These are phyloP conservation scores for Chaenogobius annularis DNA, from an alignment of 2,113 vertebrate species.

Conservation along the genomic window DNA sequence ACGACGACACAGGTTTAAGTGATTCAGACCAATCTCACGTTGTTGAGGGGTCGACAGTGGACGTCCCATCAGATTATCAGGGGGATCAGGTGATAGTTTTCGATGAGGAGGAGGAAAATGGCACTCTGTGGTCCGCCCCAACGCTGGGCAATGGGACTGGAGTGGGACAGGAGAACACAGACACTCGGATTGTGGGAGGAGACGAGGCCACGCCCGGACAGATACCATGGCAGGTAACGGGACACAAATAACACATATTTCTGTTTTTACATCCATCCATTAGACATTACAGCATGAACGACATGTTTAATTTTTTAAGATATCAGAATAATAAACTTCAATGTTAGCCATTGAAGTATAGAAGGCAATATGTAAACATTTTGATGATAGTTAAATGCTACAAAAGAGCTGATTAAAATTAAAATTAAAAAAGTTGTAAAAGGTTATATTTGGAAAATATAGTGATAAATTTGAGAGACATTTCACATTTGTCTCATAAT, in stretches of 20 bases:
- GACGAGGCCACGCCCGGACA: conserved; percentile 80
- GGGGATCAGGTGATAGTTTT: conserved; percentile 1
- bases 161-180: background rate
- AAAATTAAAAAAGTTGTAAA: no score
- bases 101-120: background rate
- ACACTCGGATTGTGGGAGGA: conserved; percentile 83
- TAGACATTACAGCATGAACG: no score
- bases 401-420: no score
- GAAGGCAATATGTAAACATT: no score
- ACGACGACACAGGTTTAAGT: background rate
- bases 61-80: background rate
- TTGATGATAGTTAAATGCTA: no score
- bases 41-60: background rate
- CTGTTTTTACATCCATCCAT: background rate
- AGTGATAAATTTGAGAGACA: no score
- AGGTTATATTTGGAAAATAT: no score
- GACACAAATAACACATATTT: background rate
- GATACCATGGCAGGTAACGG: conserved; percentile 93
- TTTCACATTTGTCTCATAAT: no score
- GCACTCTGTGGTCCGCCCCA: conserved; percentile 37
- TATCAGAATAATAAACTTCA: no score
- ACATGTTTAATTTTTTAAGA: no score
- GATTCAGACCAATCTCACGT: background rate
- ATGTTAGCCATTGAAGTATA: no score
- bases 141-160: conserved; percentile 34